Base-by-base conservation (phyloP, 2,797 vertebrate genomes). In the Oophaga sylvatica region DNA sequence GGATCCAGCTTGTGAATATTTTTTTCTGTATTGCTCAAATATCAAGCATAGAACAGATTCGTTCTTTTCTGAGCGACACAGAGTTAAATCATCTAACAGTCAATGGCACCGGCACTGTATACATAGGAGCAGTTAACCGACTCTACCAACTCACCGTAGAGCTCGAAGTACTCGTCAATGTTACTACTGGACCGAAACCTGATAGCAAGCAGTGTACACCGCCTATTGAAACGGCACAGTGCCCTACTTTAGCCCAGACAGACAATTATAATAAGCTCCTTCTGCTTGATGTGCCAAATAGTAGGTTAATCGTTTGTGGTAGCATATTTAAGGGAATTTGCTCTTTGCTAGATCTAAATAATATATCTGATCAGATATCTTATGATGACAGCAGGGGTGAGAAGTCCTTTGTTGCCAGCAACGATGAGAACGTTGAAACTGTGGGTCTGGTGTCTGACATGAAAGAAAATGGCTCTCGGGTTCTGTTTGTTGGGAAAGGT, bases 311-410 rank as follows among this genome's bases (percentile, higher is more conserved):
- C 0, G 96, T 97, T 35, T 99, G 98, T 0, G 98, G 98, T 80
- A 99, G 97, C 92, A 95, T 98, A 67, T 98, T 97, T 92, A 94
- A 97, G 84, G 98, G 98, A 89, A 97, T 99, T 91, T 99, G 98
- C 86, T 96, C 97, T 59, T 95, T 99, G 84, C 95, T 95, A 0
- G 94, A 96, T 82, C 93, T 98, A 53, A 94, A 94, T 88, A 95
- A 98, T 11, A 95, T 99, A 89, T 95, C 95, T 0, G 86, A 92
- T 12, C 91, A 92, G 91, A 93, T 96, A 83, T 97, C 97, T 92
- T 98, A 99, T 3, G 96, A 96, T 1, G 97, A 98, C 70, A 94
- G 91, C 84, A 97, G 97, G 0, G 98, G 98, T 0, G 96, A 99
- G 92, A 96, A 95, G 92, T 98, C 98, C 60, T 99, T 98, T 2